Evolutionary conservation across 2,113 vertebrate genomes (phyloP), one percentile per base, ranked within the genome.

Genomic region (Acanthochromis polyacanthus): DNA sequence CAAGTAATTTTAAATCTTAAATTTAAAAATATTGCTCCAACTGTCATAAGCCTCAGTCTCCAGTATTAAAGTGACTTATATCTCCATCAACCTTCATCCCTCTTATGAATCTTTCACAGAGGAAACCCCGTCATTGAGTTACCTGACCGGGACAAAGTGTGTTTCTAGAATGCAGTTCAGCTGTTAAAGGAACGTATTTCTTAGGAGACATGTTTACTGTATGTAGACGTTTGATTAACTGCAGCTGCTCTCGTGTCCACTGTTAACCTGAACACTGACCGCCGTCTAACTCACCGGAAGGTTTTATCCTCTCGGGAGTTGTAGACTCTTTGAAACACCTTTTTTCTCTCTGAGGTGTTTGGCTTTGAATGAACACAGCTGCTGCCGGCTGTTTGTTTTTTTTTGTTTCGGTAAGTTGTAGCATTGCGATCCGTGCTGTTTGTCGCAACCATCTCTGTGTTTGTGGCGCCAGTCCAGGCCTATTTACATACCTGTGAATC

Each of bases 401-500:
- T 36, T 36, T 2, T 9, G 32, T 10, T 10, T 30, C 4, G 30
- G 30, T 6, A 30, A 30, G 30, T 43, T 67, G 75, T 30, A 19
- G 32, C 38, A 9, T 25, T 16, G 16, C 25, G 5, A 48, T 60
- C 60, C 3, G 12, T 55, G 76, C 70, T 71, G 51, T 57, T 58
- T 69, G 71, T 81, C 46, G 79, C 73, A 73, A 55, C 76, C 62
- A 56, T 15, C 56, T 22, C 71, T 80, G 62, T 22, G 2, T 59
- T 63, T 36, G 17, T 73, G 83, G 81, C 59, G 20, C 72, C 74
- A 51, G 78, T 19, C 58, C 75, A 77, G 63, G 23, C 20, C 32
- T 75, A 50, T 83, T 83, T 79, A 70, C 84, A 75, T 81, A 82
- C 74, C 63, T 82, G 69, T 60, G 76, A 88, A 87, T 82, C 43